Evolutionary conservation across 2,797 vertebrate genomes (phyloP).

Genomic region (Fringilla coelebs): DNA sequence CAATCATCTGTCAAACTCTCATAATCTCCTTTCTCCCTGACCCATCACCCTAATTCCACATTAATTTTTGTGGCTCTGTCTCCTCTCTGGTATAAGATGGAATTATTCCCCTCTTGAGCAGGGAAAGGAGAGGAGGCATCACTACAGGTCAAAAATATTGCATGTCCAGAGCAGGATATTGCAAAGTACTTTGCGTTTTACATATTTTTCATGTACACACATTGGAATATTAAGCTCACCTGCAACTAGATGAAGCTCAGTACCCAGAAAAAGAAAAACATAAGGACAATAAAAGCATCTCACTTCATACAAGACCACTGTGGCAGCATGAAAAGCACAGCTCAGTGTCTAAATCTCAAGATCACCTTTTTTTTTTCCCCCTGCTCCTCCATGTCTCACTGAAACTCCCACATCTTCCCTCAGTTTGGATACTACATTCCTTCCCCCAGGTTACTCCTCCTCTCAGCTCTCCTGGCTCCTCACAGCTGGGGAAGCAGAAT

Average conservation of each 20-base stretch:
- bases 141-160: background rate
- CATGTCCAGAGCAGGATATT: background rate
- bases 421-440: background rate
- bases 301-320: background rate
- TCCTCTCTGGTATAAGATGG: background rate
- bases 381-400: background rate
- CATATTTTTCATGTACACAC: background rate
- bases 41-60: background rate
- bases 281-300: background rate
- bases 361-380: background rate
- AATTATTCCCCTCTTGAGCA: background rate
- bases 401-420: background rate
- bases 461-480: background rate
- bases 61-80: background rate
- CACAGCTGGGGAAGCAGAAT: background rate
- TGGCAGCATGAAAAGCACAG: background rate
- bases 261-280: background rate
- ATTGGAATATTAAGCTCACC: background rate
- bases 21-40: background rate
- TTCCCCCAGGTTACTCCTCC: background rate
- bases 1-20: background rate
- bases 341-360: background rate
- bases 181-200: background rate
- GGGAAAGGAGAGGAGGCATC: background rate
- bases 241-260: background rate